phyloP scores from a whole-genome alignment of 2,888 invertebrate species.

The Nasonovia ribisnigri region DNA sequence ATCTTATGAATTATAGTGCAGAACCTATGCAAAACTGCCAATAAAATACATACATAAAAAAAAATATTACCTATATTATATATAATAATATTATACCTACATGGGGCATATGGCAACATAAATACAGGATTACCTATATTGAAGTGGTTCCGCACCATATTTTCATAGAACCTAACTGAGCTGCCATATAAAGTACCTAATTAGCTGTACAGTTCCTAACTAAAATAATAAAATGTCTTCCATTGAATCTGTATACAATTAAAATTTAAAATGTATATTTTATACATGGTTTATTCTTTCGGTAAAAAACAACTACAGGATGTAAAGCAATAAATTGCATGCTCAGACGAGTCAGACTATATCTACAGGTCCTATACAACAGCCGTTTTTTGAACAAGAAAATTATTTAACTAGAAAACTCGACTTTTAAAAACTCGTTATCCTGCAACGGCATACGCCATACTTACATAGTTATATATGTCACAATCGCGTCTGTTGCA shows the following conservation, averaged over 20 bases:
- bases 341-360: neutral
- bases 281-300: neutral
- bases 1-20: neutral
- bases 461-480: neutral
- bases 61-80: no score
- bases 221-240: neutral
- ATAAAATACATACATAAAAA: neutral
- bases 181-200: neutral
- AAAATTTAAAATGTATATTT: neutral
- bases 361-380: neutral
- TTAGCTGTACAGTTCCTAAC: neutral
- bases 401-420: neutral
- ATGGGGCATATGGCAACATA: no score
- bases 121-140: no score
- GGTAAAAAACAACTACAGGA: neutral
- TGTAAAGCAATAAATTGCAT: neutral
- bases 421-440: neutral
- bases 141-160: neutral
- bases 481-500: neutral
- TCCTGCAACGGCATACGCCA: neutral
- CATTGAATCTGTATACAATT: neutral
- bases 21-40: neutral
- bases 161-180: neutral
- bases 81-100: no score
- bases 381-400: neutral